A percentile compares a stretch with the other conserved stretches of the same genome.
These are phyloP conservation scores for Acanthurus lineatus DNA, from an alignment of 2,797 vertebrate species.

Conservation along the genomic window DNA sequence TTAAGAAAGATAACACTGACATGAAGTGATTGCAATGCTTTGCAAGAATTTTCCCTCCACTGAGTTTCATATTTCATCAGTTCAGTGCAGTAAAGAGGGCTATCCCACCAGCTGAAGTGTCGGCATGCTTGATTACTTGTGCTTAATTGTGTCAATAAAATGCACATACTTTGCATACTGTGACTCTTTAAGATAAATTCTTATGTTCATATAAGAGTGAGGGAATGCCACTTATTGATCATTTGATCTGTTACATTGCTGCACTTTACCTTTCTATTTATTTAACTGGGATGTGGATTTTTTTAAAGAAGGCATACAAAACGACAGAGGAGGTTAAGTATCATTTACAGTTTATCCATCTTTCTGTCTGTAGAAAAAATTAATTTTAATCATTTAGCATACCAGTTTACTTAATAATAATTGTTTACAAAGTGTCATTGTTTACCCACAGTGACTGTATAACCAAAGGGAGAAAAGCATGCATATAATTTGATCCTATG, in stretches of 20 bases:
- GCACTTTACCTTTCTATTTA: slow-evolving; percentile 15
- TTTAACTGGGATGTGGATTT: slow-evolving; percentile 11
- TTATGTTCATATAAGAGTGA: background rate
- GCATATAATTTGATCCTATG: background rate
- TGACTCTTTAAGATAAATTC: background rate
- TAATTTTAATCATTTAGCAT: background rate
- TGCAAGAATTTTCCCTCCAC: background rate
- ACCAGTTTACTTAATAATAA: background rate
- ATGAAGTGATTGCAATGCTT: background rate
- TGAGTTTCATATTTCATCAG: background rate
- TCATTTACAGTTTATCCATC: background rate
- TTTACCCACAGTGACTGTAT: slow-evolving; percentile 6
- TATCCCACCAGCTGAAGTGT: background rate
- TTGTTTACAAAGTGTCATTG: slow-evolving; percentile 5
- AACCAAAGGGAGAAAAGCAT: background rate
- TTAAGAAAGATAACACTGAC: background rate
- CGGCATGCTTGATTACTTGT: background rate
- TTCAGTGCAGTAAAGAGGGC: background rate
- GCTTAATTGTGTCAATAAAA: background rate
- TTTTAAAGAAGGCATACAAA: background rate
- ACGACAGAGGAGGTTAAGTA: background rate
- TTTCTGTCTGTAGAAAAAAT: slow-evolving; percentile 1
- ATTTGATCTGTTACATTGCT: background rate
- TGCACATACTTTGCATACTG: too few relatives aligned
- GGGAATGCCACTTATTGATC: background rate